phyloP scores from a whole-genome alignment of 2,888 invertebrate species.

The Anodontia alba region DNA sequence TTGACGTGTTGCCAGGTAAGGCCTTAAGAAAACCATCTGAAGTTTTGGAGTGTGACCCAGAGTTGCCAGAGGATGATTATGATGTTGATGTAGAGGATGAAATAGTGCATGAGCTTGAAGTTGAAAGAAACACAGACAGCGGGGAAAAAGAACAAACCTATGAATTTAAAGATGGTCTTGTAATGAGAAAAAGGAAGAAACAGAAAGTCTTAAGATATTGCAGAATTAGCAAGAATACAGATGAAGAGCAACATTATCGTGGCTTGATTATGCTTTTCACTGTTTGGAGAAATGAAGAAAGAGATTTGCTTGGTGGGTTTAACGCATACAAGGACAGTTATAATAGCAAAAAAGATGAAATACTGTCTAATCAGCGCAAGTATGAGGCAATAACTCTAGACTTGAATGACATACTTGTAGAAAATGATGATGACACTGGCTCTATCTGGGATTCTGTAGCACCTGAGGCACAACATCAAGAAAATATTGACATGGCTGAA shows the following conservation, averaged over 20 bases:
- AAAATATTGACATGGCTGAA: background rate
- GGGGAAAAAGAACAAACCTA: background rate
- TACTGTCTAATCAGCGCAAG: slow-evolving; percentile 1
- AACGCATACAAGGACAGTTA: background rate
- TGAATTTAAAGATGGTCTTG: slow-evolving; percentile 39
- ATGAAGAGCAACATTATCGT: slow-evolving; percentile 45
- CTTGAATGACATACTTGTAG: background rate
- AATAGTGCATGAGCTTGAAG: background rate
- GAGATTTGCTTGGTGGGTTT: background rate
- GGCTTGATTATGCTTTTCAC: slow-evolving; percentile 36
- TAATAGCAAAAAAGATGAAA: background rate
- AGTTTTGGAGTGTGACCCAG: background rate
- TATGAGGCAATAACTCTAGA: background rate
- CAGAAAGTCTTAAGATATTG: slow-evolving; percentile 35
- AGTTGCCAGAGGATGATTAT: slow-evolving; percentile 46
- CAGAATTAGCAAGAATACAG: slow-evolving; percentile 17
- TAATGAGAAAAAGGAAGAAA: slow-evolving; percentile 32
- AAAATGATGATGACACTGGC: background rate
- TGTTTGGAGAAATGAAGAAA: background rate
- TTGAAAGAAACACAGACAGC: background rate
- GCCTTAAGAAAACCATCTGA: background rate
- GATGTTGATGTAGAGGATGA: slow-evolving; percentile 36
- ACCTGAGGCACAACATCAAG: background rate
- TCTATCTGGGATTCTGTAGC: background rate
- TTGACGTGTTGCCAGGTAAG: slow-evolving; percentile 23